Conservation (phyloP, 1,140 invertebrate genomes). For the Globodera rostochiensis region DNA sequence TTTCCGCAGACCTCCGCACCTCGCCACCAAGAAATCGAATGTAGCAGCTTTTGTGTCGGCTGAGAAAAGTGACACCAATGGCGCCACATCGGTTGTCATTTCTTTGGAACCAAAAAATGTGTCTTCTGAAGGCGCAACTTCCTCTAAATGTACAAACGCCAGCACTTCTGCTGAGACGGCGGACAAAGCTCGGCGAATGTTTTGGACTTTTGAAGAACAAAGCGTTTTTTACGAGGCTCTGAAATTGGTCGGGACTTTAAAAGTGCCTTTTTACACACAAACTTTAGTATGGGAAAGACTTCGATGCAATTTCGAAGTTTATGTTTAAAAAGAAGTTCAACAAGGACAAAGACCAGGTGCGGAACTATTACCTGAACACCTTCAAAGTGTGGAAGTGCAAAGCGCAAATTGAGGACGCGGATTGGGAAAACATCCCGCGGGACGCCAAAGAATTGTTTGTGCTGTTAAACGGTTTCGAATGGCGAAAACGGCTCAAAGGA, state of each 20-base stretch:
- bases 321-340: constrained; percentile 56
- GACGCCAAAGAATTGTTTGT: constrained; percentile 57
- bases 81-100: background rate
- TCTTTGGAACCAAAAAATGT: background rate
- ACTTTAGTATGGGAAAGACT: constrained; percentile 58
- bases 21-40: background rate
- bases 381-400: constrained; percentile 45
- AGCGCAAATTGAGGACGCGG: constrained; percentile 38
- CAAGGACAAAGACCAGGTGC: constrained; percentile 53
- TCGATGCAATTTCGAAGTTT: constrained; percentile 47
- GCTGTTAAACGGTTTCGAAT: constrained; percentile 57
- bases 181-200: constrained; percentile 1
- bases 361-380: constrained; percentile 56
- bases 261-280: background rate
- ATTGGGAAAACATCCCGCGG: constrained; percentile 47
- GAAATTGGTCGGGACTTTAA: constrained; percentile 20
- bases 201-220: constrained; percentile 19
- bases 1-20: background rate
- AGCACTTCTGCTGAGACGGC: background rate
- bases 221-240: constrained; percentile 40
- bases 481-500: constrained; percentile 40
- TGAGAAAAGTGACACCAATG: background rate
- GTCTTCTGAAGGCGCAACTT: background rate
- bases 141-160: background rate
- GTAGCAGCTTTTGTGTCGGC: background rate